These are phyloP conservation scores for Plecturocebus donacophilus DNA, from an alignment of 2,113 vertebrate genomes.

Conservation along the genomic window DNA sequence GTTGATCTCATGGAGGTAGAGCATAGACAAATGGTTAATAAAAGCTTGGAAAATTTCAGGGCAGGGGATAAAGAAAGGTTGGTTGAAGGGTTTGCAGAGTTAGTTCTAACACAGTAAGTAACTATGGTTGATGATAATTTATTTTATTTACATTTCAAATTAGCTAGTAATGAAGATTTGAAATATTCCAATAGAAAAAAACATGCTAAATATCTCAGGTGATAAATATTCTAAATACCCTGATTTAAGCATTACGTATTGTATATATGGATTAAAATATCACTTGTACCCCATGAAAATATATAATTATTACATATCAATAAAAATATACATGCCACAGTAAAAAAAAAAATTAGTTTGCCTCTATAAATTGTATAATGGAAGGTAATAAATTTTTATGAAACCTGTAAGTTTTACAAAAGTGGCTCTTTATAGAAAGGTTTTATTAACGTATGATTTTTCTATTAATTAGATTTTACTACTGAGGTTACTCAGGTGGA, in stretches of 20 bases:
- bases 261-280: not conserved
- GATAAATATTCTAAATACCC: not conserved
- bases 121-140: not conserved
- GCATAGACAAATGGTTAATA: not conserved
- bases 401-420: not conserved
- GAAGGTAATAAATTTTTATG: not conserved
- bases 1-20: not conserved
- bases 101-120: not conserved
- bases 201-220: not conserved
- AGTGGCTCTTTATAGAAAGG: not conserved
- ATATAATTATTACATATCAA: not conserved
- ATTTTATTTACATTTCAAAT: not conserved
- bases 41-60: not conserved
- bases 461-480: not conserved
- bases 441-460: constrained; percentile 1
- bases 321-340: not conserved
- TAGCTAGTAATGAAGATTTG: not conserved
- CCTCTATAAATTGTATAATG: not conserved
- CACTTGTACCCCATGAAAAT: not conserved
- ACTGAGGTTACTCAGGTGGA: not conserved
- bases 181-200: not conserved
- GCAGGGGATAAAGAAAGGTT: not conserved
- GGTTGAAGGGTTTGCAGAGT: not conserved
- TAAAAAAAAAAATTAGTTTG: not conserved
- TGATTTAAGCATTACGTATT: not conserved